Base-by-base conservation (phyloP, 1,140 invertebrate genomes). In the Matsumurasca onukii region DNA sequence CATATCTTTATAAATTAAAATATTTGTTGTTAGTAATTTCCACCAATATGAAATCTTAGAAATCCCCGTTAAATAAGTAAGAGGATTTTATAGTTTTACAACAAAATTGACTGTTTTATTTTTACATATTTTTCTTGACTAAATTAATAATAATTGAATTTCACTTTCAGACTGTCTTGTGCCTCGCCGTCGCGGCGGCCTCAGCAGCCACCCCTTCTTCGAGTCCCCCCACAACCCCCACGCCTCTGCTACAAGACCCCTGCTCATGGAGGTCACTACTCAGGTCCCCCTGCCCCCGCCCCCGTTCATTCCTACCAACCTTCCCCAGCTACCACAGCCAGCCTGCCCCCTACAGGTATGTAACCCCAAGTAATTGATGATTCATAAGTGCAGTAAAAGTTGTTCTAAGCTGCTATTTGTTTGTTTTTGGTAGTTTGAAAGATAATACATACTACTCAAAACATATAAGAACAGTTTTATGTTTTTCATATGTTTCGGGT, bases 181-280 rank as follows among this genome's bases (percentile, higher is more conserved):
- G 24, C 55, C 55, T 59, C 15, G 25, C 25, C 30, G 24, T 59
- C 30, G 55, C 22, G 15, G 24, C 55, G 13, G n/a, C 55, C 22
- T 59, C 30, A 13, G 55, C 55, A 22, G 55, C 55, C 55, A 59
- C 55, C 25, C 55, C 55, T 59, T 59, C 55, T 59, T 59, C 25
- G 55, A 59, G 55, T 59, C 55, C 5, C 55, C 55, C 55, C 55
- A 59, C 55, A 59, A 59, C 25, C 24, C 25, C 13, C 25, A 29
- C 13, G 55, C 55, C n/a, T 59, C 55, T 9, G 55, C 55, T 59
- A 59, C 25, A 59, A 59, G 55, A 24, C 55, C 55, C 55, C 55
- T 27, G 55, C 55, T 29, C 55, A 59, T 24, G 25, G 55, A 2
- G 49, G 13, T 24, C 22, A 12, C 49, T 39, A 52, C 20, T 22